Evolutionary conservation across 2,888 invertebrate genomes (phyloP), one percentile per base, ranked within the genome.

Genomic region (Arge pagana): DNA sequence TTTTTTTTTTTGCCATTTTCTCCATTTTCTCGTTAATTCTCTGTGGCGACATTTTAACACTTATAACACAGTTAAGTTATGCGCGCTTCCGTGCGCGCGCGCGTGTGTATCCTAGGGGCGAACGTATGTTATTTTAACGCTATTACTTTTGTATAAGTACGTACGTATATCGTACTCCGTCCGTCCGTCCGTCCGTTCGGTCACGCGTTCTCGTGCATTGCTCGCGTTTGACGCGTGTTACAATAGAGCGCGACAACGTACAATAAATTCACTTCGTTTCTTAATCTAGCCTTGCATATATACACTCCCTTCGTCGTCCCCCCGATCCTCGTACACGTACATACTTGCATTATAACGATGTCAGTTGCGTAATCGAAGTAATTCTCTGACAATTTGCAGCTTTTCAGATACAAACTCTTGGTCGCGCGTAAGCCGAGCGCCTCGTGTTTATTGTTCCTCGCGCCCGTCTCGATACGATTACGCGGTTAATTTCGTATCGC

Each of bases 11-110:
- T 41, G 53, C 30, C 52, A 30, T 31, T 36, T 39, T 52, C 41
- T 28, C 23, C 43, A 43, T 45, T 56, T 51, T 40, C 35, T 54
- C 30, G 31, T 24, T 49, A 49, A 58, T 58, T 51, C 18, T 50
- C 42, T 35, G 41, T 41, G 41, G 50, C 50, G 42, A 50, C 50
- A 50, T 42, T 40, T 63, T 55, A 64, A 68, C 66, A 66, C 55
- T 60, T 65, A 68, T 45, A 64, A 66, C 66, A 68, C 65, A 65
- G 63, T 67, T 65, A 69, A 69, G 66, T 68, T 67, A 66, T 60
- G 60, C 63, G 61, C 58, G 26, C 40, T n/a, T 31, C 24, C 21
- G 35, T 48, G 21, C 18, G 31, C 24, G 36, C 39, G 43, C 18
- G 39, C 30, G 45, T 52, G 50, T 54, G 35, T 52, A 24, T 43